Base-by-base conservation (phyloP, 2,888 invertebrate genomes). In the Stramonita haemastoma region DNA sequence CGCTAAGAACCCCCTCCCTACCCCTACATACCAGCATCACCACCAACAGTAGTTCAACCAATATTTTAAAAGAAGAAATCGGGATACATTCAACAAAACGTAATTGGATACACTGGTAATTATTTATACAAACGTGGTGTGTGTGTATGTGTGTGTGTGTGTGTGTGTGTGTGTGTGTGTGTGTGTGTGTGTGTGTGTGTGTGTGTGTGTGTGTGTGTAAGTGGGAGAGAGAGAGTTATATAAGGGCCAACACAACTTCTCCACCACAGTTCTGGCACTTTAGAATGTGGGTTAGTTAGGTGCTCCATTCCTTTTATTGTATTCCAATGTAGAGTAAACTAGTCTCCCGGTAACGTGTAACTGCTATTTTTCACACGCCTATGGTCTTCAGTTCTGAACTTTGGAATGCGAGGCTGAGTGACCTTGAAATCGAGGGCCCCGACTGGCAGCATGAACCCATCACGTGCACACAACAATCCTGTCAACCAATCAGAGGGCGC, bases 91-190 rank as follows among this genome's bases (percentile, higher is more conserved):
- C 60, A 15, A 60, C 17, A 17, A 15, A 15, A 8, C 17, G 17
- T 8, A 60, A 60, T 15, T 17, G 8, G 13, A 8, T 60, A 60
- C 60, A 60, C 13, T 60, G 60, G 17, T 60, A 8, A 60, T 15
- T 26, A 22, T 5, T 22, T 26, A 70, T 22, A 22, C 15, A 8
- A 57, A 57, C 15, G 11, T 57, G 8, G 73, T 26, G 13, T 73
- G 73, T 73, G 26, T 11, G 17, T 22, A n/a, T 73, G 26, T n/a
- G n/a, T 77, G 73, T 77, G 73, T n/a, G 73, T n/a, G 73, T 77
- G 73, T 77, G n/a, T n/a, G 83, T 36, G 19, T 83, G 83, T 32
- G 46, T 85, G 22, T 85, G 56, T 57, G 85, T 85, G 34, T 85
- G 26, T n/a, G 85, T 29, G 56, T 29, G 56, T 29, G 85, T 29